These are phyloP conservation scores for Chymomyza fuscimana DNA, from an alignment of 2,888 invertebrate genomes.

Conservation along the genomic window DNA sequence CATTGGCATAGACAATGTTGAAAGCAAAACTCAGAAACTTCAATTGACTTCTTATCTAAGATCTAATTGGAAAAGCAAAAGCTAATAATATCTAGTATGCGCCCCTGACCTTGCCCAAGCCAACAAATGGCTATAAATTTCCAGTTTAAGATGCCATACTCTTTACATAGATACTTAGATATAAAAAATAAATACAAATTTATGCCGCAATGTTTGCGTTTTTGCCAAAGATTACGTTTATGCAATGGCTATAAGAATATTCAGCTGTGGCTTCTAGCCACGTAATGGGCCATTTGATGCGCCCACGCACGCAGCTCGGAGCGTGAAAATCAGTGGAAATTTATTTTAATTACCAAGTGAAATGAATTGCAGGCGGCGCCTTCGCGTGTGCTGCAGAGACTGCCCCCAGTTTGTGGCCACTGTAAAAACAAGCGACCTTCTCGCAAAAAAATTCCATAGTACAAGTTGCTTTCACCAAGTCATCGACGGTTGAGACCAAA, in stretches of 20 bases:
- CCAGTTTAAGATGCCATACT: not conserved
- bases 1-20: not conserved
- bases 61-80: conserved; percentile 4
- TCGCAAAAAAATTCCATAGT: not conserved
- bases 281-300: conserved; percentile 19
- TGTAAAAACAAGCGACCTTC: not conserved
- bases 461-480: not conserved
- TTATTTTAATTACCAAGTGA: conserved; percentile 61
- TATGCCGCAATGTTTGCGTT: not conserved
- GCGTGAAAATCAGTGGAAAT: conserved; percentile 41
- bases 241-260: not conserved
- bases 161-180: not conserved
- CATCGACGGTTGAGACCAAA: conserved; percentile 11
- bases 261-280: not conserved
- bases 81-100: not conserved
- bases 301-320: conserved; percentile 2
- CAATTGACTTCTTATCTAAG: conserved; percentile 4
- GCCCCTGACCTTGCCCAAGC: conserved; percentile 6
- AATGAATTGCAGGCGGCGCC: conserved; percentile 29
- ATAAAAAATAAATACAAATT: not conserved
- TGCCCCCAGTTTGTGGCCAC: not conserved
- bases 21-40: not conserved
- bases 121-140: conserved; percentile 1
- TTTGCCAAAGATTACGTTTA: conserved; percentile 3
- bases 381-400: not conserved